These are phyloP conservation scores for Volucella zonaria DNA, from an alignment of 2,888 invertebrate species.

Conservation along the genomic window DNA sequence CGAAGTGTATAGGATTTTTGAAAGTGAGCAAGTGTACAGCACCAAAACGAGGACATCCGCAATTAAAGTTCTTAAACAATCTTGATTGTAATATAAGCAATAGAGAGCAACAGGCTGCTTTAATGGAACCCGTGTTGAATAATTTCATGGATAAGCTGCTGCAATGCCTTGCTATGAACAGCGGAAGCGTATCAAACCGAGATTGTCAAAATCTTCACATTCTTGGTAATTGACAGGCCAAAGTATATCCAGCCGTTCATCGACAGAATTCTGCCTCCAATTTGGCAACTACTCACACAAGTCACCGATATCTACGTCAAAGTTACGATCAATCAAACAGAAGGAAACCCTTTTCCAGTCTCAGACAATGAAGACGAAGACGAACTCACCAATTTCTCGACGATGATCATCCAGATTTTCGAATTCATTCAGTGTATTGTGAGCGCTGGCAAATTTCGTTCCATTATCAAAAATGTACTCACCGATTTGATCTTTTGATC, in stretches of 20 bases:
- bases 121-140: conserved; percentile 87
- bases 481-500: conserved; percentile 86
- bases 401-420: too few relatives aligned
- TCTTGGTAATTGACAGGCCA: conserved; percentile 85
- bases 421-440: conserved; percentile 86
- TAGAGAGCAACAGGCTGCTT: conserved; percentile 84
- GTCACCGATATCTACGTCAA: conserved; percentile 87
- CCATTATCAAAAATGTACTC: conserved; percentile 85
- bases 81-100: conserved; percentile 82
- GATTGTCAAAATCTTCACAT: conserved; percentile 86
- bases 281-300: conserved; percentile 88
- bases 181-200: conserved; percentile 85
- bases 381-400: conserved; percentile 86
- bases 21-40: conserved; percentile 84
- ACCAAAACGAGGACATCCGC: conserved; percentile 86
- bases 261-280: conserved; percentile 85
- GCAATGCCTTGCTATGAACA: conserved; percentile 84
- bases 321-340: conserved; percentile 85
- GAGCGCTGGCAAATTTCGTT: too few relatives aligned
- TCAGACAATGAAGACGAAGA: conserved; percentile 86
- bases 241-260: conserved; percentile 85
- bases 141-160: conserved; percentile 87
- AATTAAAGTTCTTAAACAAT: conserved; percentile 86
- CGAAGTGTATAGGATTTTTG: conserved; percentile 88
- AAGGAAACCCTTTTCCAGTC: conserved; percentile 83